Evolutionary conservation across 2,797 vertebrate genomes (phyloP), one percentile per base, ranked within the genome.

Genomic region (Lepilemur ruficaudatus): DNA sequence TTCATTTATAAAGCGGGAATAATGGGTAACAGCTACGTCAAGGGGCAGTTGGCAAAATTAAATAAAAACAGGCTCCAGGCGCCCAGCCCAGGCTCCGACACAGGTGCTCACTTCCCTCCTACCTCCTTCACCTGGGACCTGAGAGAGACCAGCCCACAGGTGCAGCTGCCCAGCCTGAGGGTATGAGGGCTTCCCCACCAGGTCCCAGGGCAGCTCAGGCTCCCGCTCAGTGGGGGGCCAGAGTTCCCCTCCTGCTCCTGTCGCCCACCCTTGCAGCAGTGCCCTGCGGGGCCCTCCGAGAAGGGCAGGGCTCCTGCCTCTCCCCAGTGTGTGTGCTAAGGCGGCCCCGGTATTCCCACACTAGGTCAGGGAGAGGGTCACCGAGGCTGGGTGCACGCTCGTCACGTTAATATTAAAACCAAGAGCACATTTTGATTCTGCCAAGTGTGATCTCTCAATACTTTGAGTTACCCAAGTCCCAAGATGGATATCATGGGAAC

Each of bases 261-360:
- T 57, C 4, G 6, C 5, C 46, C 32, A 11, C 18, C 73, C 30
- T 41, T 0, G 1, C 14, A 23, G 1, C 57, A 18, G 35, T 28
- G 52, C 7, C n/a, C n/a, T 18, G 50, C 5, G 10, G 75, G 5
- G 35, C 48, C 32, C 48, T 23, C 78, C 30, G 7, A 41, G 15
- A 41, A 25, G 57, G 25, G 35, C 9, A 13, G 25, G 25, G 38
- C 38, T 41, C 14, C 25, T 43, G 55, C 78, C 5, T 20, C 38
- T 30, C 59, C 15, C 78, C 78, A 32, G 32, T 1, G 2, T 7
- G 57, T 8, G 0, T 38, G 52, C 35, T 11, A 28, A 57, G 10
- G 28, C 14, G 7, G 2, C 13, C 13, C 2, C 30, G 10, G 15
- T 0, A 35, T 28, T 38, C 23, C 35, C 52, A 30, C 4, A 20